Evolutionary conservation across 2,113 vertebrate species (phyloP).

Genomic region (Hippoglossus stenolepis): DNA sequence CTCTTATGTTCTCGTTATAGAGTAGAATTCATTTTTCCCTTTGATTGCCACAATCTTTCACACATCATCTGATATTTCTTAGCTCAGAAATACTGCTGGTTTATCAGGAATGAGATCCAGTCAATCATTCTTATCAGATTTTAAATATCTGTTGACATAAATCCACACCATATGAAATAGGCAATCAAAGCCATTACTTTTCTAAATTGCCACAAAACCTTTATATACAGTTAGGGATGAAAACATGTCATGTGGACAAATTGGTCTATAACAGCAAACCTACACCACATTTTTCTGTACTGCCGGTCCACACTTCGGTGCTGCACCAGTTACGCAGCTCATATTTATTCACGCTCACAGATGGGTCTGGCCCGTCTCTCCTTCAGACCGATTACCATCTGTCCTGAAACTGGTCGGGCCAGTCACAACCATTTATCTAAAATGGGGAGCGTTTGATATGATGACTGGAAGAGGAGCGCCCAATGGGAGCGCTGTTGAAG

Average conservation of each 20-base stretch:
- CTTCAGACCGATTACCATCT: not conserved
- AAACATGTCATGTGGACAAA: not conserved
- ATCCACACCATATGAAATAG: not conserved
- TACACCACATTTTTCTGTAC: not conserved
- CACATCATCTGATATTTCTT: not conserved
- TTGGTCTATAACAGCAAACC: not conserved
- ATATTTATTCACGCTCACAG: slow-evolving; percentile 2
- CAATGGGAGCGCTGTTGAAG: not conserved
- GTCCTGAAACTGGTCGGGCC: not conserved
- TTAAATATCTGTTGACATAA: no score
- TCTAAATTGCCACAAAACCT: not conserved
- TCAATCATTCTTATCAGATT: not conserved
- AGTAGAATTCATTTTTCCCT: not conserved
- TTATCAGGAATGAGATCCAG: not conserved
- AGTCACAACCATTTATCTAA: slow-evolving; percentile 1
- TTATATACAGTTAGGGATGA: not conserved
- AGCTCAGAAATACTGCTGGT: not conserved
- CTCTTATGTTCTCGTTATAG: not conserved
- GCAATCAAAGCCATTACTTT: not conserved
- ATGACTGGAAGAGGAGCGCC: not conserved
- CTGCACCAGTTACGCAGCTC: not conserved
- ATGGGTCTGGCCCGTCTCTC: not conserved
- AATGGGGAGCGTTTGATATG: not conserved
- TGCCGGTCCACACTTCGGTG: not conserved
- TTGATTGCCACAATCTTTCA: not conserved